phyloP scores from a whole-genome alignment of 2,888 invertebrate genomes.

The Zygaena filipendulae region DNA sequence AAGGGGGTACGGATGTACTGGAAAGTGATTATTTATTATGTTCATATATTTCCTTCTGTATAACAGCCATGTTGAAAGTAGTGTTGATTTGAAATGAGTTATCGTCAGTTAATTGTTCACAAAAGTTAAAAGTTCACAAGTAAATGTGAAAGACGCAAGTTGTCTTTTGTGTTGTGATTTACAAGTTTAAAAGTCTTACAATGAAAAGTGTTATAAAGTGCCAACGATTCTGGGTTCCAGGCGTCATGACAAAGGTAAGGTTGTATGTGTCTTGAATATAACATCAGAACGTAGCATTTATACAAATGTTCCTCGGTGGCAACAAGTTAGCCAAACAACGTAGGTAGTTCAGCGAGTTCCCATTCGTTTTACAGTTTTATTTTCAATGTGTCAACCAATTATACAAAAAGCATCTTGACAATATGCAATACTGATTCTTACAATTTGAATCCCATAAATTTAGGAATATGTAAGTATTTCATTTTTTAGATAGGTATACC shows the following conservation, averaged over 20 bases:
- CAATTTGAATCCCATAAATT: no score
- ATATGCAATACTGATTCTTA: no score
- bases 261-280: conserved; percentile 64
- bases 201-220: conserved; percentile 68
- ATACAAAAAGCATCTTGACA: no score
- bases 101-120: conserved; percentile 54
- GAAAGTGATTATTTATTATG: conserved; percentile 67
- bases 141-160: conserved; percentile 65
- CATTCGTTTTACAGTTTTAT: no score
- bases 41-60: conserved; percentile 63
- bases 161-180: conserved; percentile 64
- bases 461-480: no score
- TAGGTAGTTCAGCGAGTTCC: no score
- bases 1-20: conserved; percentile 62
- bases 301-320: no score
- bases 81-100: conserved; percentile 66
- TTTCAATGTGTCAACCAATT: no score
- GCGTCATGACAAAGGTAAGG: conserved; percentile 66
- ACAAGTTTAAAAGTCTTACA: conserved; percentile 56
- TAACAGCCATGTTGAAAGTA: conserved; percentile 69
- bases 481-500: no score
- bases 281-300: conserved; percentile 59
- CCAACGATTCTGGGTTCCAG: conserved; percentile 64
- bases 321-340: no score
- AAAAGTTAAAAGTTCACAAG: conserved; percentile 60